A percentile compares a stretch with the other conserved stretches of the same genome.
Evolutionary conservation across 2,797 vertebrate genomes (phyloP).

Genomic region (Galagoides demidoff): DNA sequence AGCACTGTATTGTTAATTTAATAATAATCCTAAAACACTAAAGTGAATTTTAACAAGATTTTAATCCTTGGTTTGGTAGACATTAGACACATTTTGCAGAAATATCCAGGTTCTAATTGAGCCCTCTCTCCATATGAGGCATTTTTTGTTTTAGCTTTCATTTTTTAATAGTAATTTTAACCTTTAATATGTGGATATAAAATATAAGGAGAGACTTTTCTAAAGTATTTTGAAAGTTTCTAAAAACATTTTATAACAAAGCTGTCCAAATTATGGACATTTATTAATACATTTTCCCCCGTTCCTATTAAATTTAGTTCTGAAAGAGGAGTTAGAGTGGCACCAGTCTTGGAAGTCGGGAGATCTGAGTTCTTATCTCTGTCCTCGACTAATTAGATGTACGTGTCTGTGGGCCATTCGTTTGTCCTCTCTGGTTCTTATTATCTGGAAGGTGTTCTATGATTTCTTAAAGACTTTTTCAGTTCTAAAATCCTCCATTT

Average conservation of each 20-base stretch:
- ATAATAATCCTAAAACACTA: neutral
- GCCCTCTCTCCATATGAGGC: neutral
- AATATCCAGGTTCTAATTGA: neutral
- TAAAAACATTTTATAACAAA: neutral
- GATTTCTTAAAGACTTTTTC: neutral
- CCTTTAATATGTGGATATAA: neutral
- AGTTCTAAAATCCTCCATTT: neutral
- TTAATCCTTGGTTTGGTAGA: neutral
- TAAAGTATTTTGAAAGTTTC: neutral
- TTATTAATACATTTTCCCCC: neutral
- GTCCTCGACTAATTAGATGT: neutral
- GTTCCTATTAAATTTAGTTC: neutral
- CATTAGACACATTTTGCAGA: neutral
- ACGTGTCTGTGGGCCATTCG: neutral
- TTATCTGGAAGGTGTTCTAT: neutral
- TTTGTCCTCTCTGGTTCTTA: neutral
- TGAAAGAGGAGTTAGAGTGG: neutral
- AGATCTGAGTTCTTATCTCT: neutral
- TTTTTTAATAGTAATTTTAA: conserved; percentile 35
- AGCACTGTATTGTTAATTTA: neutral
- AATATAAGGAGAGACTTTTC: neutral
- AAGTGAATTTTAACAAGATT: neutral
- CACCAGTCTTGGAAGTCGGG: neutral
- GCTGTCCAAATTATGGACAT: neutral
- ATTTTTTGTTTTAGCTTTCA: conserved; percentile 28